phyloP scores from a whole-genome alignment of 2,888 invertebrate species.

The Synergus japonicus region DNA sequence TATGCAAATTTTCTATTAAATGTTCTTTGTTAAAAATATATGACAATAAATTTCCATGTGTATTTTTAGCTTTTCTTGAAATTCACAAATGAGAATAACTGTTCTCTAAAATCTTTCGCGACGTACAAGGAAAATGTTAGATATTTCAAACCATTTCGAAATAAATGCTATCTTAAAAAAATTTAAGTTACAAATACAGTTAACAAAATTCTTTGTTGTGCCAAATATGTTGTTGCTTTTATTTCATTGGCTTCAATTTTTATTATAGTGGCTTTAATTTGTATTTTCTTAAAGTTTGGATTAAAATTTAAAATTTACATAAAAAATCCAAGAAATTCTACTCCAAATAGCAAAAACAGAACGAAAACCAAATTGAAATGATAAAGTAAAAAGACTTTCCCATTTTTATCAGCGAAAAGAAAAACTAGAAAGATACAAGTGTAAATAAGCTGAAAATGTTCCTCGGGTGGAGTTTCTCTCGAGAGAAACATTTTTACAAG shows the following conservation, averaged over 20 bases:
- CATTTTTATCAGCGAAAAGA: not conserved
- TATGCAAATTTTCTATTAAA: conserved; percentile 31
- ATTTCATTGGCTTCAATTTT: no score
- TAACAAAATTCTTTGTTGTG: no score
- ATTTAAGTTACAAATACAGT: not conserved
- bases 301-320: not conserved
- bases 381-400: not conserved
- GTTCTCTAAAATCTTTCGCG: not conserved
- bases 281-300: no score
- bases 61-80: not conserved
- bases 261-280: no score
- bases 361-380: not conserved
- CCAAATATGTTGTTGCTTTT: no score
- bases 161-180: not conserved
- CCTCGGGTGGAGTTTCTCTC: conserved; percentile 39
- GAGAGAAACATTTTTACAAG: conserved; percentile 54
- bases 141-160: no score
- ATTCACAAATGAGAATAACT: not conserved
- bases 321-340: not conserved
- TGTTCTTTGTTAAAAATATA: conserved; percentile 2
- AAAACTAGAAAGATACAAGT: not conserved
- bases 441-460: conserved; percentile 46
- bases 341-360: not conserved
- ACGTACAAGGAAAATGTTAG: no score
- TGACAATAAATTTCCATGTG: not conserved